These are phyloP conservation scores for Ochropleura plecta DNA, from an alignment of 2,888 invertebrate species.

Conservation along the genomic window DNA sequence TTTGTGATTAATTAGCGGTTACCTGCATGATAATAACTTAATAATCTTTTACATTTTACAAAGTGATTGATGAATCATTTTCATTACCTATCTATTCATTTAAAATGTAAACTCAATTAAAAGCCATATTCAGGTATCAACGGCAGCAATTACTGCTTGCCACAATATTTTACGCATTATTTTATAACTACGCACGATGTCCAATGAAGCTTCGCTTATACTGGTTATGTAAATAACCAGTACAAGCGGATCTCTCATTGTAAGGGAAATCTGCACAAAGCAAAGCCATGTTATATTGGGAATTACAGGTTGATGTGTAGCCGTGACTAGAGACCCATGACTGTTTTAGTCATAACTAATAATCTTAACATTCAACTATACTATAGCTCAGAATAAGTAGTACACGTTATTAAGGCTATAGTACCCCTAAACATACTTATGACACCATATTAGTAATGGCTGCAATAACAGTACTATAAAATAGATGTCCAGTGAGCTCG, in stretches of 20 bases:
- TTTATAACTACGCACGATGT: background rate
- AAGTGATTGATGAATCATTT: background rate
- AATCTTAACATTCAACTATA: constrained; percentile 5
- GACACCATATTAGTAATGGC: constrained; percentile 9
- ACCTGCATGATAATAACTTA: background rate
- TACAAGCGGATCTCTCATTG: too few species aligned
- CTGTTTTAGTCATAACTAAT: constrained; percentile 7
- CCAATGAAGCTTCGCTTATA: too few species aligned
- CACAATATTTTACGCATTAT: constrained; percentile 13
- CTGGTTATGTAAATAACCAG: too few species aligned
- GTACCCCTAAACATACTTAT: background rate
- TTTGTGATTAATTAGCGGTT: constrained; percentile 10
- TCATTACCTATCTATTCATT: background rate
- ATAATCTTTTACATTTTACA: background rate
- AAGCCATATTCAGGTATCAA: background rate
- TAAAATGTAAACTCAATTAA: background rate
- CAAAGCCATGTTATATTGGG: too few species aligned
- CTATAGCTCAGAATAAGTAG: too few species aligned
- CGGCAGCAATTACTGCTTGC: background rate
- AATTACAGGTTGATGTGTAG: too few species aligned
- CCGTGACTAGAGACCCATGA: too few species aligned
- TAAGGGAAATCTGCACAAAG: too few species aligned
- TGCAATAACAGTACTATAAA: constrained; percentile 4
- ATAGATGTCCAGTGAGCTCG: constrained; percentile 4
- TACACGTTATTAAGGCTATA: background rate